These are phyloP conservation scores for Drosophila phalerata DNA, from an alignment of 2,888 invertebrate genomes.

Conservation along the genomic window DNA sequence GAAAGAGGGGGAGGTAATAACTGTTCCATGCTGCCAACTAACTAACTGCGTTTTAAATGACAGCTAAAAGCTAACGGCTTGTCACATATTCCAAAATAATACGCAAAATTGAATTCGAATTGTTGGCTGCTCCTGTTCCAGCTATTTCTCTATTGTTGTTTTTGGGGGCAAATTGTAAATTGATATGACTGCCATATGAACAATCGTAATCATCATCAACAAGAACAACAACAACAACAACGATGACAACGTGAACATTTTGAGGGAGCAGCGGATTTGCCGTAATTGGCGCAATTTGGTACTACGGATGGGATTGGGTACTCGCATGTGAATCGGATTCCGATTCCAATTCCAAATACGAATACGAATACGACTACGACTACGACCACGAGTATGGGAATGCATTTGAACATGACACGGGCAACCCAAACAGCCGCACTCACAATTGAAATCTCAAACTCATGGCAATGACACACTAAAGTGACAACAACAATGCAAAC, in stretches of 20 bases:
- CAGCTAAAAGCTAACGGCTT: conserved; percentile 68
- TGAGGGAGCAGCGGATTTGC: conserved; percentile 61
- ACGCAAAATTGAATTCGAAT: conserved; percentile 69
- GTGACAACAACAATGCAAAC: conserved; percentile 55
- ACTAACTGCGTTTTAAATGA: conserved; percentile 60
- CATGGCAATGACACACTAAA: conserved; percentile 78
- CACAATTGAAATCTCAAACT: conserved; percentile 72
- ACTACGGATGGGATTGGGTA: conserved; percentile 45
- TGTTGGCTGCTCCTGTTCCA: conserved; percentile 32
- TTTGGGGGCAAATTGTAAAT: conserved; percentile 61
- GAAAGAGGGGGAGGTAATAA: conserved; percentile 3
- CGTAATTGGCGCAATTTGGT: conserved; percentile 72
- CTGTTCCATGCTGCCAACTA: conserved; percentile 27
- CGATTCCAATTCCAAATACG: no score
- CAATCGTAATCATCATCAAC: conserved; percentile 55
- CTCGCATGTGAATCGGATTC: conserved; percentile 19
- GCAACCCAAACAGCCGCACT: conserved; percentile 21
- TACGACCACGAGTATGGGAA: conserved; percentile 3
- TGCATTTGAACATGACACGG: conserved; percentile 20
- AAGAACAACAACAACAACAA: conserved; percentile 28
- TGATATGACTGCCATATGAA: conserved; percentile 67
- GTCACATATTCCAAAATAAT: conserved; percentile 64
- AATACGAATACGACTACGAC: not conserved
- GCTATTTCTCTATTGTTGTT: conserved; percentile 20
- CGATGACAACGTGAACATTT: conserved; percentile 24